Evolutionary conservation across 2,797 vertebrate species (phyloP), one percentile per base, ranked within the genome.

Genomic region (Phalanger gymnotis): DNA sequence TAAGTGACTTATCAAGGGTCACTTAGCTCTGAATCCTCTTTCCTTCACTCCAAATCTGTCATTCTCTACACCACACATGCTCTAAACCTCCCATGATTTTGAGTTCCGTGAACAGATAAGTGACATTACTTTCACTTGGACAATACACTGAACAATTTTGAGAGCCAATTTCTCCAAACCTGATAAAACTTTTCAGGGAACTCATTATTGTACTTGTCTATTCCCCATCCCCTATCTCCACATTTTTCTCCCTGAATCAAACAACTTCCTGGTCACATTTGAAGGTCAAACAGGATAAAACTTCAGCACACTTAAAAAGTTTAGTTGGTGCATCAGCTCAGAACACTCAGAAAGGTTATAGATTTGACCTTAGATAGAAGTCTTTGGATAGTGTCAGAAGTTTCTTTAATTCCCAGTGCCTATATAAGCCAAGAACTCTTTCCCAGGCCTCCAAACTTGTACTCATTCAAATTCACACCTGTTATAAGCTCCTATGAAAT

Each of bases 301-400:
- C 4, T 6, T 34, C 25, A 47, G 54, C 16, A 91, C 19, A 47
- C 9, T 27, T 47, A 73, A 27, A 22, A 40, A 28, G 9, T 54
- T 73, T 47, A 97, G 55, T 4, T 12, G 73, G 28, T 34, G 73
- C 2, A 87, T 87, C 22, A 54, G 27, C 2, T 92, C 61, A 94
- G 92, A 94, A 90, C 93, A 40, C 54, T 30, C 52, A 9, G n/a
- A 16, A 73, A 92, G n/a, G 28, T 30, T 53, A 53, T 55, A 51
- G 3, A 16, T 19, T 16, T 96, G 16, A 22, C 47, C 0, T 94
- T 90, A 95, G 56, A 89, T 91, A 93, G 14, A 66, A 40, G 91
- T 93, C 22, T 55, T 94, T 93, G 9, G 93, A 90, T 92, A 94
- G 91, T 95, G 73, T 57, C 16, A 47, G 54, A 87, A 31, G 3